A percentile compares a stretch with the other conserved stretches of the same genome.
phyloP scores from a whole-genome alignment of 2,797 vertebrate genomes.

The Arremon brunneinucha region DNA sequence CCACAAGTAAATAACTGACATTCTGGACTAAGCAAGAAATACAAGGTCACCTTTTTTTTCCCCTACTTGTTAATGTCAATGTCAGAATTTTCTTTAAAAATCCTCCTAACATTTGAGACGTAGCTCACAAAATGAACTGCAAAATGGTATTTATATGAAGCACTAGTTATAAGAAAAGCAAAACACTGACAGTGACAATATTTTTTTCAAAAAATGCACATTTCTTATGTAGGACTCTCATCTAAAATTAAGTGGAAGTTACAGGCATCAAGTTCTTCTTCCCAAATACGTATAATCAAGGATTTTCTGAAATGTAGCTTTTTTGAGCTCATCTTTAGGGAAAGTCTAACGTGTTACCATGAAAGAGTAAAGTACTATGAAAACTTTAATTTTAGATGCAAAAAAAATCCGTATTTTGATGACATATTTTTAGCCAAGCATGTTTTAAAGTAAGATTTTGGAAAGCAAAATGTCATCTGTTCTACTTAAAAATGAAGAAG shows the following conservation, averaged over 20 bases:
- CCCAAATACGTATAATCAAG: background rate
- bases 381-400: background rate
- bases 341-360: background rate
- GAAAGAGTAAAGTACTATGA: background rate
- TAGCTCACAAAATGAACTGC: conserved; percentile 44
- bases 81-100: conserved; percentile 42
- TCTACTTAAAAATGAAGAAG: background rate
- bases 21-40: conserved; percentile 36
- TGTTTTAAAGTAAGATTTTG: background rate
- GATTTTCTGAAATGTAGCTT: conserved; percentile 12
- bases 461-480: background rate
- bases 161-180: conserved; percentile 53
- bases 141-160: conserved; percentile 45
- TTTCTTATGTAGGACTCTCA: conserved; percentile 46
- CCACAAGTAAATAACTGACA: conserved; percentile 54
- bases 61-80: conserved; percentile 20
- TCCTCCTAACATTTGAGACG: conserved; percentile 48
- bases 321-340: background rate
- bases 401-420: background rate
- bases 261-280: conserved; percentile 18
- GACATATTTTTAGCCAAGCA: conserved; percentile 33
- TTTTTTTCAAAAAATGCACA: conserved; percentile 37
- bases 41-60: conserved; percentile 16
- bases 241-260: conserved; percentile 55
- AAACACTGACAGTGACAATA: conserved; percentile 46